Percentiles rank a stretch among this genome's conserved stretches.
These are phyloP conservation scores for Philereme transversata DNA, from an alignment of 2,888 invertebrate genomes.

Conservation along the genomic window DNA sequence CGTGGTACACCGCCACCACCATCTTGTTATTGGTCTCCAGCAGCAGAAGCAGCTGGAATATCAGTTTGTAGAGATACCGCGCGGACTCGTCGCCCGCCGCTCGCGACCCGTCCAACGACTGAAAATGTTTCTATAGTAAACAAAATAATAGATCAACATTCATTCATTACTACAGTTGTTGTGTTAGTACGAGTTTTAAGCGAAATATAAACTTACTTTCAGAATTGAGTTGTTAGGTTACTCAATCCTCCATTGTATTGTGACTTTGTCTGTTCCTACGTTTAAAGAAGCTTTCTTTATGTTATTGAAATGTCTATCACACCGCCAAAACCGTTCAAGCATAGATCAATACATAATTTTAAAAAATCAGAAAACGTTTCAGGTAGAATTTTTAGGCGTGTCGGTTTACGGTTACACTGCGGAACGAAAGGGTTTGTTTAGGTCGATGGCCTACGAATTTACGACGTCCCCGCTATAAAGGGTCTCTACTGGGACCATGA, in stretches of 20 bases:
- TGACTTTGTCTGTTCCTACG: no score
- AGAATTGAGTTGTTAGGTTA: neutral
- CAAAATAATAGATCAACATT: conserved; percentile 16
- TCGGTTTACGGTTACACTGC: no score
- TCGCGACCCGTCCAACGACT: conserved; percentile 93
- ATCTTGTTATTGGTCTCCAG: conserved; percentile 95
- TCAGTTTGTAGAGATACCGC: conserved; percentile 93
- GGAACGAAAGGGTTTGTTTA: no score
- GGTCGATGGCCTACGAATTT: no score
- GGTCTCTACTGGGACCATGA: no score
- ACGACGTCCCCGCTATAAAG: no score
- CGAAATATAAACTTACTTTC: neutral
- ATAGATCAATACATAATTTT: no score
- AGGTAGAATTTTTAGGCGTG: no score
- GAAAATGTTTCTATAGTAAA: conserved; percentile 31
- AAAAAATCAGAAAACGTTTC: no score
- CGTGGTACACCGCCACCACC: conserved; percentile 85
- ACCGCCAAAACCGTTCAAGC: no score
- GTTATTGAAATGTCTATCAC: no score
- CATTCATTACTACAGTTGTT: neutral
- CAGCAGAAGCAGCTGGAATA: conserved; percentile 94
- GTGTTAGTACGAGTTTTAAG: neutral
- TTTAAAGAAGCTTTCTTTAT: no score
- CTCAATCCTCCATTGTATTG: neutral
- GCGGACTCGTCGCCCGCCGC: conserved; percentile 93